Evolutionary conservation across 2,113 vertebrate species (phyloP).

Genomic region (Cyphomyrus discorhynchus): DNA sequence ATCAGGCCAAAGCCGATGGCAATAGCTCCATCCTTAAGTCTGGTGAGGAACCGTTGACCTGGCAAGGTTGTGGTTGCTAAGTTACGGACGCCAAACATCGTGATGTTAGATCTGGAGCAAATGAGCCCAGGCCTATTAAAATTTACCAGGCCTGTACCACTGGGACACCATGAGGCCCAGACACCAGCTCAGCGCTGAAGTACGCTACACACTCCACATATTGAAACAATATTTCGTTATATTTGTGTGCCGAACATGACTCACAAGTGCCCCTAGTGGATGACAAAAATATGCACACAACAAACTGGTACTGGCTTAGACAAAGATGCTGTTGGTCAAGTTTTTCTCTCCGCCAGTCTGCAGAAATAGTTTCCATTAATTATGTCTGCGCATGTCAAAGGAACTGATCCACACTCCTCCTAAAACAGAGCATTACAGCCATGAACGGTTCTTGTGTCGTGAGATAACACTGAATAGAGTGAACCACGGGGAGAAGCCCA

Average conservation of each 20-base stretch:
- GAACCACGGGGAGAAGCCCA: not conserved
- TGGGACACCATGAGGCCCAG: not conserved
- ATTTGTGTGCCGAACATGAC: constrained; percentile 15
- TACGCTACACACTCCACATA: constrained; percentile 1
- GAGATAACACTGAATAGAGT: not conserved
- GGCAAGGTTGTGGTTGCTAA: not conserved
- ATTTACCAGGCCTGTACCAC: not conserved
- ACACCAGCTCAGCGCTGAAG: not conserved
- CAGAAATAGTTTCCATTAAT: not conserved
- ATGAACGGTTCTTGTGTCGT: not conserved
- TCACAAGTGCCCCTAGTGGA: constrained; percentile 23
- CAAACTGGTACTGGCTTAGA: not conserved
- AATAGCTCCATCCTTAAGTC: not conserved
- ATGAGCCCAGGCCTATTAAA: constrained; percentile 2
- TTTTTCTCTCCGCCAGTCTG: not conserved
- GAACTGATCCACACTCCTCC: not conserved
- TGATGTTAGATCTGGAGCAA: not conserved
- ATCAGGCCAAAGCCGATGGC: not conserved
- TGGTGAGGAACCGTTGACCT: not conserved
- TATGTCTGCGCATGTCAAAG: not conserved
- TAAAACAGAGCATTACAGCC: not conserved
- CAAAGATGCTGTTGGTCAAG: not conserved
- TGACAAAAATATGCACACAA: not conserved
- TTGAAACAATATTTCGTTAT: not conserved
- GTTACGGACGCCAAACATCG: not conserved